Evolutionary conservation across 2,888 invertebrate species (phyloP), one percentile per base, ranked within the genome.

Genomic region (Luffia ferchaultella): DNA sequence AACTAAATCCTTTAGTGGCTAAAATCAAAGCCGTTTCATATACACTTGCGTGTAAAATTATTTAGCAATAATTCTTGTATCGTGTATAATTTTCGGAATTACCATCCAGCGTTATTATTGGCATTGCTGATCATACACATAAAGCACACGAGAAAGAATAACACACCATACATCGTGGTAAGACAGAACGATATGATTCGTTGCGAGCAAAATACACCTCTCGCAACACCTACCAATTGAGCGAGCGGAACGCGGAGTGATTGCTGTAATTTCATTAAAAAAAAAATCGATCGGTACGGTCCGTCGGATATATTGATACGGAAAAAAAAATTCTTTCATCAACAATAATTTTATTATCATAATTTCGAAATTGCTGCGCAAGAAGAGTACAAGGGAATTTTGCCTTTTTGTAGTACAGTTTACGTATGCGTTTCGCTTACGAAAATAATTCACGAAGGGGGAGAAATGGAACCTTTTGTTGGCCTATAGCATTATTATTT

Each of bases 401-500:
- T 64, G 71, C 62, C 74, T 76, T 76, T 83, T 77, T 65, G 62
- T 57, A 60, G 61, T 58, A 57, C 57, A 58, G 58, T 55, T 72
- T 77, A 78, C 68, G 64, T 70, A 71, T 60, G 62, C 69, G 70
- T 74, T 77, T 62, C 69, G 66, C 62, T 62, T 53, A 68, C 54
- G 67, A 68, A 62, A 63, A 67, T 67, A 70, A 72, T 72, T 68
- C 75, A 72, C 73, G 68, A 69, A 43, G 68, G 80, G 82, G 83
- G 82, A 82, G 80, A 82, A 82, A 80, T 82, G 78, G 75, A 78
- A 78, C 77, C 83, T 83, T 82, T 83, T 83, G 83, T 83, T 83
- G 75, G 80, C 76, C 83, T 77, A 78, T 82, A 80, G 83, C 76
- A 77, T 83, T 83, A 83, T 83, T 83, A 83, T 83, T 80, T 83